Evolutionary conservation across 2,888 invertebrate species (phyloP), one percentile per base, ranked within the genome.

Genomic region (Monopis laevigella): DNA sequence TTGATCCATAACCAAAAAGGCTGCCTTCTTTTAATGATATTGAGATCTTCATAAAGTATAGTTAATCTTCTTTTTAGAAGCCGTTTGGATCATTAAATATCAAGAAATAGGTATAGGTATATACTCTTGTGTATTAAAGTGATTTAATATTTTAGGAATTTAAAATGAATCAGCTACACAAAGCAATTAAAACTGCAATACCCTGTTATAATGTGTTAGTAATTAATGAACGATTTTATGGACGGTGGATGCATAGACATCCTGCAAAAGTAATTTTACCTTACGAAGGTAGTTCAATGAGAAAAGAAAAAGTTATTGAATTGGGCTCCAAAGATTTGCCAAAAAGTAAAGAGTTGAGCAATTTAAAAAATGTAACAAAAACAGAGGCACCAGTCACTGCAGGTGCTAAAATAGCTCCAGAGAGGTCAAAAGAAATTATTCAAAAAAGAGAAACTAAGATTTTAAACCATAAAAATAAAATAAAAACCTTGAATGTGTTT

Each of bases 251-350:
- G 45, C 80, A 82, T 51, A 81, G 87, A 42, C 66, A 55, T 43
- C 85, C 85, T 14, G 59, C 62, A 17, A 78, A 72, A 51, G 78
- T 86, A 29, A 51, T 82, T 19, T 65, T 85, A 40, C 80, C 84
- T 11, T 80, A 82, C 47, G 65, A 66, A 48, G 52, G 60, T 8
- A 56, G 58, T 24, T 46, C 57, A 2, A 55, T 78, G 3, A 77
- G 67, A 53, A 62, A 68, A 48, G 80, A 82, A 50, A 70, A 66
- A 44, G 47, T 82, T 2, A 78, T 82, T 27, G 59, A 63, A 44
- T 56, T 81, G 44, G 58, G 60, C 40, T 48, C 65, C 19, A 45
- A 52, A 29, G 43, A 52, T 12, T 27, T 59, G 8, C 55, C 51
- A 13, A 66, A 67, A 43, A 24, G 29, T 5, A 51, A 53, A 44